Evolutionary conservation across 2,888 invertebrate genomes (phyloP), one percentile per base, ranked within the genome.

Genomic region (Polietes domitor): DNA sequence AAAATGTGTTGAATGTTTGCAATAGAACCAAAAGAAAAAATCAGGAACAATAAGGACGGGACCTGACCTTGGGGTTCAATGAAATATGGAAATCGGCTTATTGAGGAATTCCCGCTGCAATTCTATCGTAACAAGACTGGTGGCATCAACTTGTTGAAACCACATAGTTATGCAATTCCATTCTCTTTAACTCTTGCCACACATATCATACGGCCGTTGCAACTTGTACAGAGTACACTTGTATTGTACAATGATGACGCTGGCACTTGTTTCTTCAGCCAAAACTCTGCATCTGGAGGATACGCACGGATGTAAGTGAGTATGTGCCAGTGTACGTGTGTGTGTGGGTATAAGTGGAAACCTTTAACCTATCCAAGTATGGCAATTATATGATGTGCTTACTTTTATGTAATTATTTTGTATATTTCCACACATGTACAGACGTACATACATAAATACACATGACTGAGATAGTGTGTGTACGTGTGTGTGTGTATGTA

Each of bases 321-420:
- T 61, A 21, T 50, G 21, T 61, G 28, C 26, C 26, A 4, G 28
- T 12, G 28, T 28, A 7, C 24, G 55, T 55, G 24, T 55, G 6
- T 28, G 58, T 65, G 19, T 41, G 17, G 19, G 41, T 65, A 17
- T 68, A 68, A 76, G 76, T 79, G 47, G 26, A 76, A 72, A 77
- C 72, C 68, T 72, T 58, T 19, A 73, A 73, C 73, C 83, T 21
- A 37, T 65, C 41, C 83, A 83, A 83, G 76, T 79, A 73, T 68
- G 83, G 83, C 79, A 83, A 83, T 83, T 83, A 83, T 79, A 79
- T 73, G 75, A 79, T 79, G 75, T 79, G 65, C 73, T 83, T 73
- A 79, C 76, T 76, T 79, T 73, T 53, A 61, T 79, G 53, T 83
- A 76, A 83, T 73, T 79, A 76, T 76, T 76, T 73, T 73, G 73